Base-by-base conservation (phyloP, 2,113 vertebrate genomes). In the Bujurquina vittata region DNA sequence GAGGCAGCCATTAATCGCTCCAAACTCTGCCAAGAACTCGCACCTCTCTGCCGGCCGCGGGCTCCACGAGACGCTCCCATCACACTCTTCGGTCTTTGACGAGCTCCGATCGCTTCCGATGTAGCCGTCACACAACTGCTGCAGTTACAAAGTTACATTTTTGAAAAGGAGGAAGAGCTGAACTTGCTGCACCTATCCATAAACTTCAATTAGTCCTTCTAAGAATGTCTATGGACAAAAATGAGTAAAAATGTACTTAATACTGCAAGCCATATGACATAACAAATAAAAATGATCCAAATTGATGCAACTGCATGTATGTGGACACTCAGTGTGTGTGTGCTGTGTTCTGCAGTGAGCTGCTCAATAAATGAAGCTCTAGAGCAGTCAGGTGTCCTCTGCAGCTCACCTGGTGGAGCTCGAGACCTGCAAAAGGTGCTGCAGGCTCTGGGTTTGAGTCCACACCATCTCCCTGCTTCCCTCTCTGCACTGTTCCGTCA, bases 1-100 rank as follows among this genome's bases (percentile, higher is more conserved):
- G 35, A 54, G 31, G 80, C 22, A 15, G 54, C 52, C 40, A 84
- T 93, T 86, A 90, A 95, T 94, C 91, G 89, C 80, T 3, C 40
- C 3, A 3, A 58, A 63, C 46, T 52, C 43, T 52, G 80, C 84
- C n/a, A 40, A 77, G 84, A 87, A 76, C 55, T 94, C 81, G 1
- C 90, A 87, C 91, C 74, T 79, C 80, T n/a, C 46, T 79, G 87
- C 69, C 18, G 73, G 56, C 87, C 65, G 46, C 46, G 63, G 75
- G 84, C 52, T 56, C 77, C 61, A 22, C 14, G 61, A 89, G 62
- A 88, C 43, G 46, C 65, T 84, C 79, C 79, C 56, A 23, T 79
- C 77, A 77, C 20, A 79, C 79, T 87, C 79, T 54, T 20, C 4
- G 37, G 54, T 18, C 60, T 79, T 75, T 43, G 5, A 57, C 22